Conservation (phyloP, 2,888 invertebrate genomes). For the Apotomis turbidana region DNA sequence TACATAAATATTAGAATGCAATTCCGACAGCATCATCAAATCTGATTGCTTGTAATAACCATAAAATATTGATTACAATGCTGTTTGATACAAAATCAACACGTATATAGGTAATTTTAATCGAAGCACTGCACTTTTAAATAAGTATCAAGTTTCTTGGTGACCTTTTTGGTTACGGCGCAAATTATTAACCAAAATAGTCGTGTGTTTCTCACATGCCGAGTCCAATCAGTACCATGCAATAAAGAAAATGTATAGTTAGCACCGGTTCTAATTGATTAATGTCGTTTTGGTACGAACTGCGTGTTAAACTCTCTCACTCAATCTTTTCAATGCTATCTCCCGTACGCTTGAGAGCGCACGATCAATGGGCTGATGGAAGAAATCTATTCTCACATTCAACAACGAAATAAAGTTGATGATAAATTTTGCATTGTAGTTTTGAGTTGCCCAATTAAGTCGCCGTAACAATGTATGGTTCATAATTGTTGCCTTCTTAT, state of each 20-base stretch:
- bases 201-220: constrained; percentile 42
- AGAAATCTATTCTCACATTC: constrained; percentile 36
- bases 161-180: background rate
- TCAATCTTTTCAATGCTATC: constrained; percentile 29
- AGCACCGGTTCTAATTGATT: constrained; percentile 58
- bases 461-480: background rate
- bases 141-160: too few species aligned
- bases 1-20: too few species aligned
- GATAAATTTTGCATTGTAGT: constrained; percentile 35
- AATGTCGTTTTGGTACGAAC: constrained; percentile 59
- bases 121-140: too few species aligned
- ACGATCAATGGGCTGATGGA: constrained; percentile 32
- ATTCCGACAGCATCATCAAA: too few species aligned
- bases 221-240: constrained; percentile 48
- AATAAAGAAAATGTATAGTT: constrained; percentile 53
- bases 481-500: constrained; percentile 3
- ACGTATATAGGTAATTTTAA: too few species aligned
- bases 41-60: too few species aligned
- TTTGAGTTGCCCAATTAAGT: constrained; percentile 36
- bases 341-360: constrained; percentile 25
- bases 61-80: too few species aligned
- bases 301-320: constrained; percentile 16
- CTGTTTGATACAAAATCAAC: too few species aligned
- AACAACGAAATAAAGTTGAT: constrained; percentile 29
- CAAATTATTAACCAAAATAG: constrained; percentile 18